Percentiles rank a stretch among this genome's conserved stretches.
Conservation (phyloP, 1,140 invertebrate species). For the Diabrotica virgifera region DNA sequence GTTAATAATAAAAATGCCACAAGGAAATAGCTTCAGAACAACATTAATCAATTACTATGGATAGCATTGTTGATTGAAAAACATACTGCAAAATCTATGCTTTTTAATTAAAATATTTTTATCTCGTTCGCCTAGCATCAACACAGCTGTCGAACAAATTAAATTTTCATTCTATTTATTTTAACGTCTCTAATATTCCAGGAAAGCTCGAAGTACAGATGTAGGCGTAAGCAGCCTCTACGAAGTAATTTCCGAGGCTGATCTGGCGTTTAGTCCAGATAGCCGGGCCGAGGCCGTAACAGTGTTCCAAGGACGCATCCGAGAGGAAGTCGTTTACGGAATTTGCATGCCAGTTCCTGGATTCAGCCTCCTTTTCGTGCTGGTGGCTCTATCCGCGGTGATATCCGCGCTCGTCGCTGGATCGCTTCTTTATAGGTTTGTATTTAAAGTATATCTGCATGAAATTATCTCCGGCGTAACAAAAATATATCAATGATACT, state of each 20-base stretch:
- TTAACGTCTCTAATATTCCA: conserved; percentile 17
- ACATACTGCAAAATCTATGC: no score
- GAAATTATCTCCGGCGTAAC: no score
- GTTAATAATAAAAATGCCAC: no score
- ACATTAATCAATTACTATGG: no score
- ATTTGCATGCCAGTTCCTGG: conserved; percentile 86
- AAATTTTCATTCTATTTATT: no score
- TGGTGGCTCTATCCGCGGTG: conserved; percentile 80
- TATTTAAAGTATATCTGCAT: no score
- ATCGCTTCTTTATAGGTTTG: conserved; percentile 29
- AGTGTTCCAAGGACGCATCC: conserved; percentile 81
- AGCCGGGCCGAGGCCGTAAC: conserved; percentile 74
- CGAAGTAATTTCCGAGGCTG: conserved; percentile 89
- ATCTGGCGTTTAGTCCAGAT: conserved; percentile 86
- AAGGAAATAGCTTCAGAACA: no score
- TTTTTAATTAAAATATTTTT: no score
- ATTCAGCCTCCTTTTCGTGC: conserved; percentile 83
- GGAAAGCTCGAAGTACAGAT: conserved; percentile 69
- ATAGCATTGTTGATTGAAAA: no score
- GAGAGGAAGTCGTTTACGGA: conserved; percentile 85
- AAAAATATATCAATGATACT: no score
- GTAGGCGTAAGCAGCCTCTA: conserved; percentile 84
- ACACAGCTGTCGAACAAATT: no score
- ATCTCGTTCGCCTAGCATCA: no score
- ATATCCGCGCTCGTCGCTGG: conserved; percentile 64